Percentiles rank a stretch among this genome's conserved stretches.
phyloP scores from a whole-genome alignment of 2,888 invertebrate genomes.

The Zelleria hepariella region DNA sequence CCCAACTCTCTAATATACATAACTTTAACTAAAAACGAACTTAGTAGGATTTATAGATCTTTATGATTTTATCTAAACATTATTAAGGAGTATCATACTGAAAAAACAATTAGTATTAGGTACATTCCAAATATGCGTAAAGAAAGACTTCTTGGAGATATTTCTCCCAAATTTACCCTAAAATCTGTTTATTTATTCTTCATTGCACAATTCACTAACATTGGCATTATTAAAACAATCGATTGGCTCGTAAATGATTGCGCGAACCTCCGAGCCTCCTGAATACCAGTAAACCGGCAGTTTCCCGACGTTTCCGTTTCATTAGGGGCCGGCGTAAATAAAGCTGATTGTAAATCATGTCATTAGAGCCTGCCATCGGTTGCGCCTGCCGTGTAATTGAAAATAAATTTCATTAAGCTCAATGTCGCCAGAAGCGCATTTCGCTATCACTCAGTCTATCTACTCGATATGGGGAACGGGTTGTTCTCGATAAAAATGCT shows the following conservation, averaged over 20 bases:
- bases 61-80: too few relatives aligned
- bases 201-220: neutral
- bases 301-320: slow-evolving; percentile 27
- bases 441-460: neutral
- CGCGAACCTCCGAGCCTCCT: neutral
- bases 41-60: too few relatives aligned
- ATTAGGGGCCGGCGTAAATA: slow-evolving; percentile 38
- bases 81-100: too few relatives aligned
- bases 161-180: too few relatives aligned
- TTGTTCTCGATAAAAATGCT: neutral
- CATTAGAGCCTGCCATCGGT: slow-evolving; percentile 42
- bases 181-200: neutral
- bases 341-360: slow-evolving; percentile 50
- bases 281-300: slow-evolving; percentile 5
- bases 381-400: slow-evolving; percentile 37
- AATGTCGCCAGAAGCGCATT: neutral
- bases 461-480: neutral
- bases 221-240: neutral
- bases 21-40: too few relatives aligned
- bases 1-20: too few relatives aligned
- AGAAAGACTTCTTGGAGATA: too few relatives aligned
- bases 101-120: too few relatives aligned
- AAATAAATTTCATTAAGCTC: slow-evolving; percentile 50
- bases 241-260: neutral
- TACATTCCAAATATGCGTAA: too few relatives aligned